Base-by-base conservation (phyloP, 2,888 invertebrate genomes). In the Habroteleia sp. region DNA sequence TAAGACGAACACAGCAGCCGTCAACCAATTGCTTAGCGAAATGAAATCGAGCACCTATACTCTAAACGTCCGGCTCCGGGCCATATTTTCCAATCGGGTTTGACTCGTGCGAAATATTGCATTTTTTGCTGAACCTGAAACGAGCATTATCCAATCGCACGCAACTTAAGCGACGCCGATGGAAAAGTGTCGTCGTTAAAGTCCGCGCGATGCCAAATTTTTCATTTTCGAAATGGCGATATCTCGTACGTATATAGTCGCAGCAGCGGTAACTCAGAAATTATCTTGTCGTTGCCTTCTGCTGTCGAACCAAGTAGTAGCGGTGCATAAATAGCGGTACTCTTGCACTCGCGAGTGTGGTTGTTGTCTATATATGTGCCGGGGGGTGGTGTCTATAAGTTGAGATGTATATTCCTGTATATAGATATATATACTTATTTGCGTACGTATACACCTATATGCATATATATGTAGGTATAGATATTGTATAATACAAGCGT, bases 241-340 rank as follows among this genome's bases (percentile, higher is more conserved):
- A 71, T 46, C 56, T 33, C 63, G 62, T 71, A 29, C 44, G 35
- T n/a, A n/a, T n/a, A n/a, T 39, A 6, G 16, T 29, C 48, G 77
- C 78, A 78, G 52, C 71, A 77, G 77, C 86, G 83, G 86, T 88
- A 88, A 88, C 88, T 88, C 88, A 88, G 86, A 84, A 87, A 87
- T 88, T 87, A 88, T 88, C 88, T 88, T 82, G 84, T 82, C 84
- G 83, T 82, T 86, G 86, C 85, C 85, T 86, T 86, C 86, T 85
- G 84, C 86, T 85, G 86, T 87, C 84, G 83, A 20, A n/a, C n/a
- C n/a, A n/a, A n/a, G n/a, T n/a, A n/a, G n/a, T n/a, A n/a, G n/a
- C n/a, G n/a, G n/a, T n/a, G n/a, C n/a, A n/a, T n/a, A n/a, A n/a
- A n/a, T n/a, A n/a, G n/a, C n/a, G n/a, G n/a, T n/a, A n/a, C n/a